Evolutionary conservation across 2,888 invertebrate genomes (phyloP).

Genomic region (Thymelicus lineola): DNA sequence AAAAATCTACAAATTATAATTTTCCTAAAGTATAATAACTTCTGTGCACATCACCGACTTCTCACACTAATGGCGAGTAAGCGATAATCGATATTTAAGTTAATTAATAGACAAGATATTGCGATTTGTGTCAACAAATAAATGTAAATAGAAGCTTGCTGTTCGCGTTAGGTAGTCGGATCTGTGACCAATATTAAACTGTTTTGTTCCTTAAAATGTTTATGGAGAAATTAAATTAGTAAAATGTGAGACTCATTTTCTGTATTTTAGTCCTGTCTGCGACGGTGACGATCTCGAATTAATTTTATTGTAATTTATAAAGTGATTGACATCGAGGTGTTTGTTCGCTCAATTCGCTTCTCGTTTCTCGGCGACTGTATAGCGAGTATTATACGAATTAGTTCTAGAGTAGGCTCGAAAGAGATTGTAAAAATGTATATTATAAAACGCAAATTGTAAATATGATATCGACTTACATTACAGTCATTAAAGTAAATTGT

Average conservation of each 20-base stretch:
- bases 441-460: slow-evolving; percentile 79
- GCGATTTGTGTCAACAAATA: slow-evolving; percentile 2
- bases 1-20: background rate
- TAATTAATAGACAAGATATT: background rate
- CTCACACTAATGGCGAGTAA: background rate
- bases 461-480: slow-evolving; percentile 82
- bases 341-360: slow-evolving; percentile 18
- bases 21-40: slow-evolving; percentile 5
- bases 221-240: background rate
- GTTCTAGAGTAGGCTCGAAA: slow-evolving; percentile 56
- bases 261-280: background rate
- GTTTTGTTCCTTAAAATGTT: background rate
- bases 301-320: slow-evolving; percentile 11
- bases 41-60: slow-evolving; percentile 7
- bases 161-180: background rate
- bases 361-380: slow-evolving; percentile 21
- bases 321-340: background rate
- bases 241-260: background rate
- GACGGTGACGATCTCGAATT: background rate
- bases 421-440: slow-evolving; percentile 83
- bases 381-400: slow-evolving; percentile 43
- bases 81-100: slow-evolving; percentile 15
- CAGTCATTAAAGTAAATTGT: slow-evolving; percentile 85
- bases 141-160: slow-evolving; percentile 7
- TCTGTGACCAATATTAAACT: background rate